A percentile compares a stretch with the other conserved stretches of the same genome.
phyloP scores from a whole-genome alignment of 2,888 invertebrate species.

The Dryobotodes eremita region DNA sequence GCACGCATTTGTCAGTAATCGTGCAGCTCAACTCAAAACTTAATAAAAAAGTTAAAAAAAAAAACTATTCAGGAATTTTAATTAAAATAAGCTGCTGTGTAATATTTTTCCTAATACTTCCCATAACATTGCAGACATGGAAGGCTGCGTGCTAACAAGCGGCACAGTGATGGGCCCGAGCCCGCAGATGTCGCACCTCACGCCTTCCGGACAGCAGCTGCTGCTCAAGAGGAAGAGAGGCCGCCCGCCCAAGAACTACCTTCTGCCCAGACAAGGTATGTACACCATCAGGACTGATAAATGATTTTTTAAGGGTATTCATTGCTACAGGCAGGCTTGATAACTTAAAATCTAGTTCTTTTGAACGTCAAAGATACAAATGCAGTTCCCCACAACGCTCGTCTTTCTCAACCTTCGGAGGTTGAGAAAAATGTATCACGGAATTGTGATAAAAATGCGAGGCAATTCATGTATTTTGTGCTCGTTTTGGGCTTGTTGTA shows the following conservation, averaged over 20 bases:
- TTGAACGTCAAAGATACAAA: too few species aligned
- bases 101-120: background rate
- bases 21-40: too few species aligned
- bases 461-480: background rate
- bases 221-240: slow-evolving; percentile 86
- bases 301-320: background rate
- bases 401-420: too few species aligned
- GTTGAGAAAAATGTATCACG: too few species aligned
- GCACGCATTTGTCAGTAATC: too few species aligned
- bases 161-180: slow-evolving; percentile 78
- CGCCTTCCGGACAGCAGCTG: slow-evolving; percentile 82
- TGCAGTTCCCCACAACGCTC: too few species aligned
- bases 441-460: too few species aligned
- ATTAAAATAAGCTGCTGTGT: background rate
- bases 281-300: background rate
- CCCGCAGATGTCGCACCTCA: slow-evolving; percentile 68
- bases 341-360: too few species aligned
- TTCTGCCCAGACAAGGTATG: slow-evolving; percentile 80
- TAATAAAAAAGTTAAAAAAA: too few species aligned
- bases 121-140: slow-evolving; percentile 79
- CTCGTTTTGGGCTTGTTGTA: too few species aligned
- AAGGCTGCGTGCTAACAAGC: slow-evolving; percentile 86
- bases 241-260: slow-evolving; percentile 88
- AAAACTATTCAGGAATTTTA: too few species aligned
- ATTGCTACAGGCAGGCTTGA: background rate